A percentile compares a stretch with the other conserved stretches of the same genome.
Evolutionary conservation across 2,888 invertebrate species (phyloP).

Genomic region (Drosophila siamana): DNA sequence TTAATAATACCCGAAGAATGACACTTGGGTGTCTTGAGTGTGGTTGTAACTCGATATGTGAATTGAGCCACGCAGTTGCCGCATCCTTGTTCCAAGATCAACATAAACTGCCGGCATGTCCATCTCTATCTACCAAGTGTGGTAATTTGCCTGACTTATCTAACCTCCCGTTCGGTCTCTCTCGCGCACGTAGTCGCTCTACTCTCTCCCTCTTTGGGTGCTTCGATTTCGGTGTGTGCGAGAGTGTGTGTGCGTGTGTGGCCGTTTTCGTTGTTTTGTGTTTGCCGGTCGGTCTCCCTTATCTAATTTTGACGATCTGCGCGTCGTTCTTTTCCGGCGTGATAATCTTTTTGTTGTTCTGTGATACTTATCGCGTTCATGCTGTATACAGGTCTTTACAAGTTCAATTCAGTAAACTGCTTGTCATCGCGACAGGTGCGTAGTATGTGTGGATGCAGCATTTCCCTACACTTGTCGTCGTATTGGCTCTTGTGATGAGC

Average conservation of each 20-base stretch:
- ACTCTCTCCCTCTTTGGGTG: slow-evolving; percentile 3
- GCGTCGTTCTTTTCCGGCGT: slow-evolving; percentile 49
- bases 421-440: slow-evolving; percentile 65
- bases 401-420: slow-evolving; percentile 21
- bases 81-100: slow-evolving; percentile 50
- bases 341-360: slow-evolving; percentile 65
- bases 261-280: slow-evolving; percentile 23
- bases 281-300: slow-evolving; percentile 9
- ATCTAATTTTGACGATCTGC: slow-evolving; percentile 37
- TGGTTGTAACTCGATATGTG: slow-evolving; percentile 36
- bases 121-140: slow-evolving; percentile 29
- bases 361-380: slow-evolving; percentile 67
- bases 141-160: slow-evolving; percentile 28
- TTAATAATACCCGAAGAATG: slow-evolving; percentile 32
- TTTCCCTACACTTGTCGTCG: background rate
- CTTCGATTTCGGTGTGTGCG: slow-evolving; percentile 10
- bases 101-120: slow-evolving; percentile 29
- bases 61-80: slow-evolving; percentile 21
- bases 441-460: slow-evolving; percentile 23
- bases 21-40: slow-evolving; percentile 41
- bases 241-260: slow-evolving; percentile 40
- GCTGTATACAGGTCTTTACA: slow-evolving; percentile 19
- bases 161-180: background rate
- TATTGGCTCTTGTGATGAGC: background rate
- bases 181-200: background rate